Conservation (phyloP, 2,888 invertebrate genomes). For the Polietes domitor region DNA sequence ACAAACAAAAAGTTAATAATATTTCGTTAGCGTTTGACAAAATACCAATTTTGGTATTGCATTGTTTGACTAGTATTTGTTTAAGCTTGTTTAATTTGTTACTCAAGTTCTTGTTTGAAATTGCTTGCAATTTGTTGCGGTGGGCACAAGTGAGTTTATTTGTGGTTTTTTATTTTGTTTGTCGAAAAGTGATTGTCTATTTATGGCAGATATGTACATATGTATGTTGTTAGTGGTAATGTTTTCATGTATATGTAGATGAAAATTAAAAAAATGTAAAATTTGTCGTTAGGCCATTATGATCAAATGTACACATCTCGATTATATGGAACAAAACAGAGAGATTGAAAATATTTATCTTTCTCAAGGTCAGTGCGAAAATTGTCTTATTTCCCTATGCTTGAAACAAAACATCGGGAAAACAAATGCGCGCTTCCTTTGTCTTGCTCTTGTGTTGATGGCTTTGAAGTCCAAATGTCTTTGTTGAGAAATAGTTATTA, state of each 20-base stretch:
- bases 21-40: constrained; percentile 1
- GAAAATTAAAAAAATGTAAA: background rate
- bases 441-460: background rate
- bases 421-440: constrained; percentile 32
- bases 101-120: background rate
- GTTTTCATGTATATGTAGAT: background rate
- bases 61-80: background rate
- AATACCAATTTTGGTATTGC: constrained; percentile 7
- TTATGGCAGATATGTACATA: background rate
- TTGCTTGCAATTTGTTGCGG: background rate
- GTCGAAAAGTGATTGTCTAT: too few relatives aligned
- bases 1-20: constrained; percentile 22
- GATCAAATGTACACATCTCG: background rate
- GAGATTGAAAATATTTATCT: constrained; percentile 35
- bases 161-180: too few relatives aligned
- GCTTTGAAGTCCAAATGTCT: constrained; percentile 17
- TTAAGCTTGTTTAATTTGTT: background rate
- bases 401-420: constrained; percentile 22
- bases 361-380: constrained; percentile 58
- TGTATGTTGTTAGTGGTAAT: background rate
- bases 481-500: constrained; percentile 16
- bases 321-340: constrained; percentile 23
- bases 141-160: background rate
- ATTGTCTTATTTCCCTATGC: constrained; percentile 20
- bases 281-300: background rate